phyloP scores from a whole-genome alignment of 1,140 invertebrate species.

The Semibalanus balanoides region DNA sequence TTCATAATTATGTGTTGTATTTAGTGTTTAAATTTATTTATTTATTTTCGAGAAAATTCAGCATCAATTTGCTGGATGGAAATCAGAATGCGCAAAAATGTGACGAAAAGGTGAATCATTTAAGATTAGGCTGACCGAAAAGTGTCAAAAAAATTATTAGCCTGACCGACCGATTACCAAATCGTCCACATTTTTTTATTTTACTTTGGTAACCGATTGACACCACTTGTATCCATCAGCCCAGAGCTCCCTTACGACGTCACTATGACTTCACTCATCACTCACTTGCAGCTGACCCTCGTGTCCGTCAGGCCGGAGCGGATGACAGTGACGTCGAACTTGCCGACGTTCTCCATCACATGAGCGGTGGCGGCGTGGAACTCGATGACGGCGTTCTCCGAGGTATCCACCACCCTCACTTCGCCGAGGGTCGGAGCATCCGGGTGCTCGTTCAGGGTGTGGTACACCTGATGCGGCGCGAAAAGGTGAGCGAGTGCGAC shows the following conservation, averaged over 20 bases:
- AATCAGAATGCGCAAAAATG: too few species aligned
- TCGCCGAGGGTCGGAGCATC: constrained; percentile 31
- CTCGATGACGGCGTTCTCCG: constrained; percentile 38
- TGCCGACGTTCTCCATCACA: constrained; percentile 42
- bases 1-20: too few species aligned
- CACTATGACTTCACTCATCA: neutral
- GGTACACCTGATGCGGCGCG: constrained; percentile 31
- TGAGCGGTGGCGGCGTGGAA: constrained; percentile 40
- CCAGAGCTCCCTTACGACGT: constrained; percentile 30
- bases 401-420: constrained; percentile 21
- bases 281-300: constrained; percentile 37
- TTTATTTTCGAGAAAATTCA: too few species aligned
- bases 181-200: too few species aligned
- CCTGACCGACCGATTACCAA: too few species aligned
- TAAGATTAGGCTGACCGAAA: too few species aligned
- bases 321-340: constrained; percentile 36
- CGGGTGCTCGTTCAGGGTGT: constrained; percentile 32
- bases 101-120: too few species aligned
- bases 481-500: too few species aligned
- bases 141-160: too few species aligned
- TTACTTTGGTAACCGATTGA: too few species aligned
- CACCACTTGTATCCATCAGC: constrained; percentile 33
- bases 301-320: constrained; percentile 38
- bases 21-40: too few species aligned
- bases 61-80: too few species aligned